Evolutionary conservation across 1,140 invertebrate genomes (phyloP).

Genomic region (Dendrolimus kikuchii): DNA sequence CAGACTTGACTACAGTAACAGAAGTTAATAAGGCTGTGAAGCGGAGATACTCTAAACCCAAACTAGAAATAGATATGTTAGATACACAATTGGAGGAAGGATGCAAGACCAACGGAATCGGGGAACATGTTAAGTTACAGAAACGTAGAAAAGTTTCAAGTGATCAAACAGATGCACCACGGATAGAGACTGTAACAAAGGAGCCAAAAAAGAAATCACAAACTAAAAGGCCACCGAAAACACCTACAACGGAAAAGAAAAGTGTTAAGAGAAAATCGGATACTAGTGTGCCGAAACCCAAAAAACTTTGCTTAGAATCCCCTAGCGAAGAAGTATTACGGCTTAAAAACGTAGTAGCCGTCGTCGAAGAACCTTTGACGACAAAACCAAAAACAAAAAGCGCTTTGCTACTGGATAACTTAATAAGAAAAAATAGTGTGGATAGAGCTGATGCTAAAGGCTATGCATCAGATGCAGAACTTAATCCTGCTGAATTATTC

Average conservation of each 20-base stretch:
- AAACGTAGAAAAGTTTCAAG: slow-evolving; percentile 73
- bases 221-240: slow-evolving; percentile 39
- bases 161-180: slow-evolving; percentile 40
- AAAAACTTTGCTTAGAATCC: slow-evolving; percentile 40
- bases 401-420: slow-evolving; percentile 67
- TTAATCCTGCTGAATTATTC: slow-evolving; percentile 62
- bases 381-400: slow-evolving; percentile 65
- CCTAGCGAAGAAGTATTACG: slow-evolving; percentile 33
- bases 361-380: slow-evolving; percentile 36
- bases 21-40: slow-evolving; percentile 50
- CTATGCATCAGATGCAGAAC: slow-evolving; percentile 42
- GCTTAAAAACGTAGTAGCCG: slow-evolving; percentile 33
- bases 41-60: slow-evolving; percentile 57
- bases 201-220: slow-evolving; percentile 49
- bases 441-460: slow-evolving; percentile 60
- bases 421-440: slow-evolving; percentile 73
- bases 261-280: slow-evolving; percentile 49
- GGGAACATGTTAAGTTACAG: slow-evolving; percentile 69
- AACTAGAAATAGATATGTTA: slow-evolving; percentile 66
- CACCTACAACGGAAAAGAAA: slow-evolving; percentile 42
- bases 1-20: slow-evolving; percentile 25
- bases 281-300: slow-evolving; percentile 30
- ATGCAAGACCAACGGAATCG: slow-evolving; percentile 67
- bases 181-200: slow-evolving; percentile 49
- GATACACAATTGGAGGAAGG: slow-evolving; percentile 60